Evolutionary conservation across 2,113 vertebrate genomes (phyloP), one percentile per base, ranked within the genome.

Genomic region (Elgaria multicarinata): DNA sequence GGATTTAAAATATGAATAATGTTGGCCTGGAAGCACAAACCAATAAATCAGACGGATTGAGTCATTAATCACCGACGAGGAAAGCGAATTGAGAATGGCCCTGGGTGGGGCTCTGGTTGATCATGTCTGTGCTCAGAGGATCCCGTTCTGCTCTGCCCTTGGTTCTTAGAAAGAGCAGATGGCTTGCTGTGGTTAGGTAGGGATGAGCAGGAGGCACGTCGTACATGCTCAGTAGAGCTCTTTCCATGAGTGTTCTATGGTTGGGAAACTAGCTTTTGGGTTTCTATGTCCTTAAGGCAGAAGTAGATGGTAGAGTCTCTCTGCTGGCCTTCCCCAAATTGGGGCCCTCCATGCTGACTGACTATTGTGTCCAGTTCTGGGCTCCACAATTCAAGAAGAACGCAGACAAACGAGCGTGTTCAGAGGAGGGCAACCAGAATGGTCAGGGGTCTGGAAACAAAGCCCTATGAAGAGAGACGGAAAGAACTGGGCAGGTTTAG

Each of bases 1-100:
- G 81, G 62, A 83, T 83, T 83, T 83, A 67, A 83, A 82, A 83
- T 71, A 72, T 85, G 83, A 85, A 55, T 67, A 66, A 46, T 67
- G 64, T 87, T 78, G 36, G 64, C 42, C 75, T 67, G 75, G 46
- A 78, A 67, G 62, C 64, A 67, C 26, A 44, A 87, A 26, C 76
- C 33, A 26, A 87, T 78, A 50, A 87, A 67, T 87, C 58, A 20
- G 2, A 66, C 8, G 58, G 74, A 67, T 78, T 26, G 22, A 67
- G 62, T 28, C 62, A 67, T 83, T 83, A 66, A 83, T 67, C 81
- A 83, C 62, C 62, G 24, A 39, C 36, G 3, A 10, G 36, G 67
- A 66, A 67, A 33, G 81, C 67, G 55, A 31, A 83, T 67, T 66
- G 44, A 46, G 31, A 67, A 67, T 46, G 42, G 39, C 80, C 79